Evolutionary conservation across 1,140 invertebrate genomes (phyloP).

Genomic region (Wasmannia auropunctata): DNA sequence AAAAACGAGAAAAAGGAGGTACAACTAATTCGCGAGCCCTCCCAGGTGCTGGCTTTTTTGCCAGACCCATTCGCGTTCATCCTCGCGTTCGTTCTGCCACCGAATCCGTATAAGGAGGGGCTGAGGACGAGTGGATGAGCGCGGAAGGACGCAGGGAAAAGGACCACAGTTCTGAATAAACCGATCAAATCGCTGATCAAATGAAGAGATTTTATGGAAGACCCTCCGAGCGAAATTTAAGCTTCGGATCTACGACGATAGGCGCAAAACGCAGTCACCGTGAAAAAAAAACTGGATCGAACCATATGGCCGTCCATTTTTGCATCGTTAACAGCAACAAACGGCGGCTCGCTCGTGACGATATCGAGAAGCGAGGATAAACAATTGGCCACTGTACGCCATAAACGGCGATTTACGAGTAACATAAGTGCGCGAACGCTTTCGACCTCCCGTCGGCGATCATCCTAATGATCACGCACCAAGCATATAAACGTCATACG

Average conservation of each 20-base stretch:
- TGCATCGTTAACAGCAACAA: slow-evolving; percentile 37
- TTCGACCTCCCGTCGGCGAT: slow-evolving; percentile 47
- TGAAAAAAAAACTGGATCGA: slow-evolving; percentile 8
- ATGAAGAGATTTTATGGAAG: neutral
- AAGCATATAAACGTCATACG: slow-evolving; percentile 27
- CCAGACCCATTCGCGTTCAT: slow-evolving; percentile 16
- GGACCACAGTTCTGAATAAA: slow-evolving; percentile 25
- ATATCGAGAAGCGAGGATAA: slow-evolving; percentile 43
- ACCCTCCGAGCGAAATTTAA: neutral
- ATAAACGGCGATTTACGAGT: slow-evolving; percentile 67
- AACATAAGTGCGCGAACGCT: slow-evolving; percentile 28
- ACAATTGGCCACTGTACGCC: slow-evolving; percentile 58
- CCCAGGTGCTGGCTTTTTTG: slow-evolving; percentile 70
- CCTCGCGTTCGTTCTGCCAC: slow-evolving; percentile 21
- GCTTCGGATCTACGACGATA: neutral
- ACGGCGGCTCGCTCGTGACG: neutral
- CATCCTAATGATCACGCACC: slow-evolving; percentile 30
- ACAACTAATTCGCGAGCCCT: slow-evolving; percentile 69
- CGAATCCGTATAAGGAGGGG: slow-evolving; percentile 65
- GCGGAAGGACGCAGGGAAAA: neutral
- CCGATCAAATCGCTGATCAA: slow-evolving; percentile 25
- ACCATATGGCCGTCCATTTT: neutral
- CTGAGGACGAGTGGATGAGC: neutral
- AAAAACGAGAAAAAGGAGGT: neutral
- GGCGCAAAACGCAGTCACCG: neutral